Evolutionary conservation across 2,888 invertebrate species (phyloP), one percentile per base, ranked within the genome.

Genomic region (Athripsodes cinereus): DNA sequence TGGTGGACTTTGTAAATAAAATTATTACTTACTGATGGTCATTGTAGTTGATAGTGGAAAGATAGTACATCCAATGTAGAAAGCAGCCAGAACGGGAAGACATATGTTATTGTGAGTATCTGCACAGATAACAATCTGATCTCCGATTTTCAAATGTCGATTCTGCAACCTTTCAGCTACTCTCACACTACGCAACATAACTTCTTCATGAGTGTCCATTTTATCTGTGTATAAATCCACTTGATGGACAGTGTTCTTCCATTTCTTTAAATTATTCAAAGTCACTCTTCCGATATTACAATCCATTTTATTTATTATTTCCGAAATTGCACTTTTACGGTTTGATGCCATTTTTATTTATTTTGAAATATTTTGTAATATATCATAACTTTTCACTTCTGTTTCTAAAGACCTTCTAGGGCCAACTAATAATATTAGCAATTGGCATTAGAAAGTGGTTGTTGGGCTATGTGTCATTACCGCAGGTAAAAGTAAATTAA

Each of bases 101-200:
- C 68, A 67, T 8, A 74, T 66, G 57, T 80, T 71, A 5, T 78
- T 34, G 44, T 76, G 75, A 59, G 74, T 79, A 1, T 72, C 71
- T 2, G 73, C 75, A 69, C 79, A 78, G 1, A 79, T 61, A 0
- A 72, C 66, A 51, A 81, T 70, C 2, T 78, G 72, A 61, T 80
- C 80, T 0, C 74, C 74, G 1, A 64, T 58, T 53, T 68, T 62
- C 1, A 80, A 55, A 2, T 77, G 78, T 34, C 72, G 59, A 18
- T 68, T 70, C 51, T 61, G 68, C 52, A 81, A 65, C 18, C 71
- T 69, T n/a, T 68, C 69, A 1, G 81, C 81, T 55, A 76, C 73
- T 21, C 71, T 68, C 2, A 77, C 70, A 1, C 75, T 71, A 21
- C 77, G 69, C 20, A 69, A 64, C 1, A 78, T 64, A 0, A 73